phyloP scores from a whole-genome alignment of 2,797 vertebrate species.

The Poecilia gillii region DNA sequence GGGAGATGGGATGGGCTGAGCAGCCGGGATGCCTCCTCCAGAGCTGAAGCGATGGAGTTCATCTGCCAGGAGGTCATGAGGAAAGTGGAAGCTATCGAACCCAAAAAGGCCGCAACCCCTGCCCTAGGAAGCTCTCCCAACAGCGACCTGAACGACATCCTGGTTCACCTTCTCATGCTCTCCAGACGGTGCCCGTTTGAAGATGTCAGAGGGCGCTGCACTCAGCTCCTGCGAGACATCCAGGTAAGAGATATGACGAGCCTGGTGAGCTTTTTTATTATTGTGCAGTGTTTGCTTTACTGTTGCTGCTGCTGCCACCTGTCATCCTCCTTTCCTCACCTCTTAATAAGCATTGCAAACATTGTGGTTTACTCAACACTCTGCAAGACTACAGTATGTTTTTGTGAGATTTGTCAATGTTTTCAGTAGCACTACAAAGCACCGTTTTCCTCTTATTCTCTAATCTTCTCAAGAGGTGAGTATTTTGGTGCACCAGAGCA shows the following conservation, averaged over 20 bases:
- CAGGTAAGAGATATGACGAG: slow-evolving; percentile 84
- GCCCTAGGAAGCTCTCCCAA: slow-evolving; percentile 40
- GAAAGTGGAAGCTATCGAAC: slow-evolving; percentile 78
- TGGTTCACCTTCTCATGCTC: slow-evolving; percentile 92
- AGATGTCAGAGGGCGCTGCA: slow-evolving; percentile 86
- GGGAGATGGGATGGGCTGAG: slow-evolving; percentile 89
- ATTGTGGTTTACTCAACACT: slow-evolving; percentile 30
- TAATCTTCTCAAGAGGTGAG: neutral
- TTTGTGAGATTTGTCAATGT: neutral
- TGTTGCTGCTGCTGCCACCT: slow-evolving; percentile 46
- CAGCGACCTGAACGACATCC: slow-evolving; percentile 83
- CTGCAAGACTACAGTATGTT: slow-evolving; percentile 8
- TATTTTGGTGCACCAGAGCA: neutral
- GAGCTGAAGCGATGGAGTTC: slow-evolving; percentile 86
- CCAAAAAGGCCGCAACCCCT: slow-evolving; percentile 36
- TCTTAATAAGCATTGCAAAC: slow-evolving; percentile 61
- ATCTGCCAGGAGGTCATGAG: slow-evolving; percentile 86
- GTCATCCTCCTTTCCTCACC: slow-evolving; percentile 43
- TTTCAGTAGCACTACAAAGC: neutral
- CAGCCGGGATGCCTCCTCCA: slow-evolving; percentile 83
- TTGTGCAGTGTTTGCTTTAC: slow-evolving; percentile 17
- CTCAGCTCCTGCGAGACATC: slow-evolving; percentile 82
- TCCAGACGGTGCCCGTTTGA: slow-evolving; percentile 91
- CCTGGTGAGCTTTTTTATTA: neutral
- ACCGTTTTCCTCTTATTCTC: neutral